Conservation (phyloP, 2,113 vertebrate species). For the Hippocampus guttulatus region DNA sequence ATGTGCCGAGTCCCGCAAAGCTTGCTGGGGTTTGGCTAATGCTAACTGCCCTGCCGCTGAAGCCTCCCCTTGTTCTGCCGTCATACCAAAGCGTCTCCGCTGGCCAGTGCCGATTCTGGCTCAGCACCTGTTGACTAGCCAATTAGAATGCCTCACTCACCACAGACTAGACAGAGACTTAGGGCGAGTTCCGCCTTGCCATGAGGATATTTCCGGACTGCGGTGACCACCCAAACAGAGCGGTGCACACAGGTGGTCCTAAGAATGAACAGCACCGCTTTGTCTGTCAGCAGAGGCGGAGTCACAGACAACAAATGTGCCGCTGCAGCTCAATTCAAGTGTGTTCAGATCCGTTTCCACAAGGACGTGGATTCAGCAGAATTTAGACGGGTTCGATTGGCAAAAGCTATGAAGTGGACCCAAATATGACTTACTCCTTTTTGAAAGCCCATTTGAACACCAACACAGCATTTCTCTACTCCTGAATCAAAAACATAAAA, state of each 20-base stretch:
- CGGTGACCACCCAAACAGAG: slow-evolving; percentile 59
- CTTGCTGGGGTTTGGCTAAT: neutral
- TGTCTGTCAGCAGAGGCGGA: slow-evolving; percentile 47
- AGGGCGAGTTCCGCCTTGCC: slow-evolving; percentile 28
- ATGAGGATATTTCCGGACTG: slow-evolving; percentile 35
- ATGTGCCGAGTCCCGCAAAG: slow-evolving; percentile 35
- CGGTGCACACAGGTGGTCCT: slow-evolving; percentile 53
- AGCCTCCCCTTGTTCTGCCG: slow-evolving; percentile 42
- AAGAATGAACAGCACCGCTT: slow-evolving; percentile 40
- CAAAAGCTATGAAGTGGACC: neutral
- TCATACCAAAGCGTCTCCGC: slow-evolving; percentile 33
- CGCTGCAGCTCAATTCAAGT: neutral
- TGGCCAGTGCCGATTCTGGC: slow-evolving; percentile 22
- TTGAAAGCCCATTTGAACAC: neutral
- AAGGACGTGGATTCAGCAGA: neutral
- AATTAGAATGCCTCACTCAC: slow-evolving; percentile 65
- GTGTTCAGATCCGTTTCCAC: neutral
- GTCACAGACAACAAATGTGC: neutral
- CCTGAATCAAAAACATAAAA: too few species aligned
- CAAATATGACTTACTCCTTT: neutral
- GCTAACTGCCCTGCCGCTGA: slow-evolving; percentile 19
- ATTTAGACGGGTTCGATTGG: neutral
- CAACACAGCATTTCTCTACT: too few species aligned
- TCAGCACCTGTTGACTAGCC: slow-evolving; percentile 67
- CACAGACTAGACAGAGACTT: slow-evolving; percentile 47